phyloP scores from a whole-genome alignment of 2,888 invertebrate species.

The Dasysyrphus albostriatus region DNA sequence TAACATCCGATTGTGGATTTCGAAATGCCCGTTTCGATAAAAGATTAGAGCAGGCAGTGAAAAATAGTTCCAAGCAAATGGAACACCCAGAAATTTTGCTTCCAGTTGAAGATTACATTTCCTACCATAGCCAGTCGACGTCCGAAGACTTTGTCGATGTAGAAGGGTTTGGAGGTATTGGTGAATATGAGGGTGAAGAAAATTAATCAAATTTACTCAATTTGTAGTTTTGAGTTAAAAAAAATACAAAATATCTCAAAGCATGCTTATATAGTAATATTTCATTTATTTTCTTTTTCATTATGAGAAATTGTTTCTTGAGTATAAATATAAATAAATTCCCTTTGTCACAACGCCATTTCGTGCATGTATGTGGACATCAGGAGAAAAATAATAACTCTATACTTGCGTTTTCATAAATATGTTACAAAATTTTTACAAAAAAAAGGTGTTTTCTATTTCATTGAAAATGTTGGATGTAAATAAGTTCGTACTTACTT shows the following conservation, averaged over 20 bases:
- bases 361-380: too few relatives aligned
- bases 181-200: constrained; percentile 49
- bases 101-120: constrained; percentile 81
- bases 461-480: too few relatives aligned
- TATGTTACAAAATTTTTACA: too few relatives aligned
- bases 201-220: not conserved
- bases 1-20: constrained; percentile 81
- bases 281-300: too few relatives aligned
- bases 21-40: constrained; percentile 75
- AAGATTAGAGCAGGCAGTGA: not conserved
- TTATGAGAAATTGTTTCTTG: too few relatives aligned
- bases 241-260: not conserved
- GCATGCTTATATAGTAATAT: too few relatives aligned
- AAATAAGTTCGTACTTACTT: constrained; percentile 77
- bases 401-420: too few relatives aligned
- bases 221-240: not conserved
- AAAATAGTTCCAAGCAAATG: not conserved
- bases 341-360: too few relatives aligned
- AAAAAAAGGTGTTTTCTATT: too few relatives aligned
- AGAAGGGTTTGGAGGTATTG: constrained; percentile 68
- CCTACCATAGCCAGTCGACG: constrained; percentile 55
- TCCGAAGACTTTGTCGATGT: constrained; percentile 70
- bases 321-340: too few relatives aligned
- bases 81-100: constrained; percentile 78
- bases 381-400: too few relatives aligned